Base-by-base conservation (phyloP, 2,113 vertebrate genomes). In the Rostratula benghalensis region DNA sequence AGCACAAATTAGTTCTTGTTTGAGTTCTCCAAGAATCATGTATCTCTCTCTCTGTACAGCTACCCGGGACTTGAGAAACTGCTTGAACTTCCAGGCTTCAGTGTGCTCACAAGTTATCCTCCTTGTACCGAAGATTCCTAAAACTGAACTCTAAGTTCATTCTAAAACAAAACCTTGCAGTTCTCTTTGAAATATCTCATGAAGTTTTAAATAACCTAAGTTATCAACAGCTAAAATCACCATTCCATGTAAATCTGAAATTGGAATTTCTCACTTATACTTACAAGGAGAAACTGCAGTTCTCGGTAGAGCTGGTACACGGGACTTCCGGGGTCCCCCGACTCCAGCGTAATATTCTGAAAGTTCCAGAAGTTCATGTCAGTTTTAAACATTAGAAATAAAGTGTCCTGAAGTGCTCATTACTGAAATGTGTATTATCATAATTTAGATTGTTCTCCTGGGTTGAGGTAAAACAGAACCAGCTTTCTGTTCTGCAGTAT, bases 201-300 rank as follows among this genome's bases (percentile, higher is more conserved):
- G 13, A 37, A 54, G 24, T 43, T 85, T 69, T 37, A 68, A 75
- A 89, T 22, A 22, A 51, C 46, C 23, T 7, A 28, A 39, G 19
- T 80, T n/a, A 30, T 70, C 48, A 77, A 61, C 12, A 82, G 24
- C 12, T 9, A 23, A 63, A 91, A 79, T 35, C 43, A 37, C 16
- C 2, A 14, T 16, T 70, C 9, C 10, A 6, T 8, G 21, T 20
- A n/a, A 37, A 48, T 7, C 21, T 48, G 31, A 74, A 83, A 25
- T 3, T 45, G 25, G 41, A 89, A 68, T 91, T 90, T 57, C 22
- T 68, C 5, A 33, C 23, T 33, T 35, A 69, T 93, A 98, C 96
- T 98, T 94, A 99, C 99, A 94, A 99, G 97, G 60, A 99, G 98
- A 97, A 99, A 99, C 95, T 98, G 98, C 80, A 99, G 96, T 64